phyloP scores from a whole-genome alignment of 1,140 invertebrate species.

The Ostrea denselamellosa region DNA sequence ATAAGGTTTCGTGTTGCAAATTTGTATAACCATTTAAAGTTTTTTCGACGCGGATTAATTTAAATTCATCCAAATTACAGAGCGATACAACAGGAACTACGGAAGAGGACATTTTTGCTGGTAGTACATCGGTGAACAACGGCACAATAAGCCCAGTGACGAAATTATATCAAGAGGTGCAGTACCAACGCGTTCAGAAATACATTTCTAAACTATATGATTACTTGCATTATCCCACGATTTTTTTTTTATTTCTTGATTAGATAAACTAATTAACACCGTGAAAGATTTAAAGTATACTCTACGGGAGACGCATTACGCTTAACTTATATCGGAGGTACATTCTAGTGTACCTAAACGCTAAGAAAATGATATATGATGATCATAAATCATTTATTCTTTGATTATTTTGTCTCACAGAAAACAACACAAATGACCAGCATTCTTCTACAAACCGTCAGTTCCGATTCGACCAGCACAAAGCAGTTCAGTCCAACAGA shows the following conservation, averaged over 20 bases:
- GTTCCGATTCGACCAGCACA: neutral
- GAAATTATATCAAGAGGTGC: neutral
- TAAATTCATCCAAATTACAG: neutral
- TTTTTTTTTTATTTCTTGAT: no score
- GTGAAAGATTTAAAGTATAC: no score
- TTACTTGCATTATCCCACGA: no score
- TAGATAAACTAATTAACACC: no score
- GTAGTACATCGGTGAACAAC: neutral
- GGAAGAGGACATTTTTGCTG: slow-evolving; percentile 23
- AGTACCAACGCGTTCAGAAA: neutral
- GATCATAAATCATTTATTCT: neutral
- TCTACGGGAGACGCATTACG: no score
- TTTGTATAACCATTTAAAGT: no score
- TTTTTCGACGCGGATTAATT: no score
- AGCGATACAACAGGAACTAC: neutral
- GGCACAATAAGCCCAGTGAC: neutral
- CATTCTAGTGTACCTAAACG: no score
- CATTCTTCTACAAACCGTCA: neutral
- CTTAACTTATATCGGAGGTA: no score
- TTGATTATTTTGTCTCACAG: neutral
- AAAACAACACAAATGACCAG: slow-evolving; percentile 3
- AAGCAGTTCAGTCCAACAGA: slow-evolving; percentile 10
- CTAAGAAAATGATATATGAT: no score
- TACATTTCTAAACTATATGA: no score
- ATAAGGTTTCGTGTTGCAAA: no score